Percentiles rank a stretch among this genome's conserved stretches.
phyloP scores from a whole-genome alignment of 2,797 vertebrate genomes.

The Kryptopterus vitreolus region DNA sequence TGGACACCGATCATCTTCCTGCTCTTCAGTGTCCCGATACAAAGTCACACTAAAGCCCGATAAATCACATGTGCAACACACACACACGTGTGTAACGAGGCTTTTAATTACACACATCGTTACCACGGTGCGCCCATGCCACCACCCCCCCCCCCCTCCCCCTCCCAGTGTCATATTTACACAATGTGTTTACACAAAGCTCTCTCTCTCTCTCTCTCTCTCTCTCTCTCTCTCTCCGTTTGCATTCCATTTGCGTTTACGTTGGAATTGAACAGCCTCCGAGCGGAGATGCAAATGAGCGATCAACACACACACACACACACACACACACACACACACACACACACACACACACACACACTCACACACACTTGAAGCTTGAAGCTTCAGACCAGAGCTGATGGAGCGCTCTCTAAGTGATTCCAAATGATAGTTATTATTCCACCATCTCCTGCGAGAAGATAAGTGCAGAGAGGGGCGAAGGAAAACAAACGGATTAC shows the following conservation, averaged over 20 bases:
- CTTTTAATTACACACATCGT: not conserved
- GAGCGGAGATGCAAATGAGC: conserved; percentile 2
- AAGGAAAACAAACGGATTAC: not conserved
- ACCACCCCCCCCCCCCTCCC: no score
- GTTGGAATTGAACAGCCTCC: not conserved
- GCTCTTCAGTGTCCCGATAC: no score
- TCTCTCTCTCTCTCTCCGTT: no score
- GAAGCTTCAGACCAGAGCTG: conserved; percentile 37
- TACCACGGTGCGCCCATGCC: not conserved
- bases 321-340: no score
- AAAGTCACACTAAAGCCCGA: no score
- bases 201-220: no score
- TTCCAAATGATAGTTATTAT: conserved; percentile 43
- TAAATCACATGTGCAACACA: no score
- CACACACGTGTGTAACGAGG: no score
- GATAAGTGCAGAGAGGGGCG: conserved; percentile 11
- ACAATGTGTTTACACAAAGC: conserved; percentile 9
- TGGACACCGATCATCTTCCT: no score
- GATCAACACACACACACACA: not conserved
- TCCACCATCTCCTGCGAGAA: conserved; percentile 29
- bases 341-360: not conserved
- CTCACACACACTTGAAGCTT: no score
- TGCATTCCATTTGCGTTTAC: conserved; percentile 7
- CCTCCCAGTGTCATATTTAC: not conserved
- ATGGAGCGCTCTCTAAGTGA: conserved; percentile 31